A percentile compares a stretch with the other conserved stretches of the same genome.
Conservation (phyloP, 2,113 vertebrate genomes). For the Mobula hypostoma region DNA sequence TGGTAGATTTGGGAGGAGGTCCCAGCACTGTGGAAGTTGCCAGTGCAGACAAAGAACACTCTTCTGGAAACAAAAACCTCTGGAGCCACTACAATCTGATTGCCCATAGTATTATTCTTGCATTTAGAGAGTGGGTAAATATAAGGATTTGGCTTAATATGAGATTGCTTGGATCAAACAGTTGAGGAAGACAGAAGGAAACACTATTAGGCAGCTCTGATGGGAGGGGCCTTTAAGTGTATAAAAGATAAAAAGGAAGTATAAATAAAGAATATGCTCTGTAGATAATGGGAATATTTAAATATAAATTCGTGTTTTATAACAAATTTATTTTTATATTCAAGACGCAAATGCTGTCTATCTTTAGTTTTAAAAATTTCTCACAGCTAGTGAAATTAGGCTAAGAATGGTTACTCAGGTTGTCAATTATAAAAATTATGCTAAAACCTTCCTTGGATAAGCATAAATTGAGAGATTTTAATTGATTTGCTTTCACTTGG, state of each 20-base stretch:
- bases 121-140: not conserved
- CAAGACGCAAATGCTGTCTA: not conserved
- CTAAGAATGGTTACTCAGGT: not conserved
- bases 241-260: not conserved
- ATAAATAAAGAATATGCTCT: not conserved
- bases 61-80: too few species aligned
- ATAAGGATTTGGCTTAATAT: too few species aligned
- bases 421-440: not conserved
- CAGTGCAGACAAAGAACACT: not conserved
- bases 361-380: not conserved
- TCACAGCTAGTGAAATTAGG: not conserved
- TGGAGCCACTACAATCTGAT: not conserved
- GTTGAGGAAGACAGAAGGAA: too few species aligned
- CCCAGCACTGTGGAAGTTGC: not conserved
- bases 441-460: not conserved
- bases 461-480: not conserved
- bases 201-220: not conserved
- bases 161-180: not conserved
- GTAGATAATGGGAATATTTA: not conserved
- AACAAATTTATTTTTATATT: slow-evolving; percentile 2
- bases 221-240: not conserved
- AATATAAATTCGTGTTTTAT: not conserved
- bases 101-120: not conserved
- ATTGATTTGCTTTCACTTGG: not conserved
- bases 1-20: not conserved